phyloP scores from a whole-genome alignment of 2,113 vertebrate genomes.

The Calidris pygmaea region DNA sequence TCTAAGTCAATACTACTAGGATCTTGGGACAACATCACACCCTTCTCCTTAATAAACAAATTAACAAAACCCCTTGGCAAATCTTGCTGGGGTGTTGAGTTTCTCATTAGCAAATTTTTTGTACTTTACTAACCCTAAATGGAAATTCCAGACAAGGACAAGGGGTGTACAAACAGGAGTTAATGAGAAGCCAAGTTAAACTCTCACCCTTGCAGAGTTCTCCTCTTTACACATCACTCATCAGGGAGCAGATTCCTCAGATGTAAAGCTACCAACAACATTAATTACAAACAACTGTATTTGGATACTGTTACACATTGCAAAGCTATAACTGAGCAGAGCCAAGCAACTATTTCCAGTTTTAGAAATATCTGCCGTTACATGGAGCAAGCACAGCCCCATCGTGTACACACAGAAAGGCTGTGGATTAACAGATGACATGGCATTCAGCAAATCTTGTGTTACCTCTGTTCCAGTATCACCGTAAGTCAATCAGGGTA shows the following conservation, averaged over 20 bases:
- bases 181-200: not conserved
- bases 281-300: not conserved
- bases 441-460: not conserved
- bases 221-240: not conserved
- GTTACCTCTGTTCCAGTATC: not conserved
- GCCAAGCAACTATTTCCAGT: not conserved
- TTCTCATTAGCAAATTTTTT: not conserved
- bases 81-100: not conserved
- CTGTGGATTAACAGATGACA: not conserved
- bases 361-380: not conserved
- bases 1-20: not conserved
- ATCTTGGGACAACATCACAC: not conserved
- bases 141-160: not conserved
- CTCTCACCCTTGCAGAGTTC: not conserved
- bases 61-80: not conserved
- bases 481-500: not conserved
- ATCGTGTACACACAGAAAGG: not conserved
- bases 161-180: not conserved
- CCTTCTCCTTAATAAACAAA: not conserved
- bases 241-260: not conserved
- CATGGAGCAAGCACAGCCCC: fast-evolving
- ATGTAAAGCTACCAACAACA: not conserved
- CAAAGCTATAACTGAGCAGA: not conserved
- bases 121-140: not conserved
- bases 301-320: not conserved